Evolutionary conservation across 2,888 invertebrate genomes (phyloP).

Genomic region (Drosophila longiperda): DNA sequence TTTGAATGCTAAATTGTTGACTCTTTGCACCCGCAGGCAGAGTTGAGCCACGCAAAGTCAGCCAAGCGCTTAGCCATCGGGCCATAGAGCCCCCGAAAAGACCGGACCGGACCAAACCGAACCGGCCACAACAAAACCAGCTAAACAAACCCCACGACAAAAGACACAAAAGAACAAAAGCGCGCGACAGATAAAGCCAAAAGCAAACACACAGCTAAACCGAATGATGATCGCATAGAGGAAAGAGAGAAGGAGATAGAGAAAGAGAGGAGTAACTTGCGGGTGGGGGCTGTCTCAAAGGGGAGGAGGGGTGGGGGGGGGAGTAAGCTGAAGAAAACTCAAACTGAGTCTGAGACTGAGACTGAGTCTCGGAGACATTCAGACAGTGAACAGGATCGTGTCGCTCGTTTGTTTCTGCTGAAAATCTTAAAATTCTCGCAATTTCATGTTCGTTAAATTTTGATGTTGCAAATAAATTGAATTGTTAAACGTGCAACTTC

Average conservation of each 20-base stretch:
- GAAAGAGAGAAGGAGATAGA: constrained; percentile 6
- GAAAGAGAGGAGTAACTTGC: constrained; percentile 3
- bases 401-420: constrained; percentile 85
- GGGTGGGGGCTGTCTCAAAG: constrained; percentile 16
- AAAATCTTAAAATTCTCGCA: constrained; percentile 85
- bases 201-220: constrained; percentile 58
- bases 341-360: constrained; percentile 25
- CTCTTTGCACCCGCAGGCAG: constrained; percentile 67
- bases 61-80: constrained; percentile 43
- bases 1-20: constrained; percentile 82
- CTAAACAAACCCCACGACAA: constrained; percentile 74
- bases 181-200: constrained; percentile 76
- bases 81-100: constrained; percentile 39
- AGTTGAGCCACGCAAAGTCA: constrained; percentile 24
- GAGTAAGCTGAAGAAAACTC: constrained; percentile 7
- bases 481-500: constrained; percentile 84
- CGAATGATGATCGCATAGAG: constrained; percentile 32
- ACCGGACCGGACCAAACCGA: background rate
- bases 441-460: constrained; percentile 85
- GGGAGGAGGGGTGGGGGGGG: background rate
- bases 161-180: constrained; percentile 73
- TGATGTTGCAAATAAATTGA: constrained; percentile 84
- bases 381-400: constrained; percentile 81
- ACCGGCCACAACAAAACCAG: constrained; percentile 62
- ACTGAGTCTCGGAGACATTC: constrained; percentile 43